Conservation (phyloP, 2,113 vertebrate species). For the Strix uralensis region DNA sequence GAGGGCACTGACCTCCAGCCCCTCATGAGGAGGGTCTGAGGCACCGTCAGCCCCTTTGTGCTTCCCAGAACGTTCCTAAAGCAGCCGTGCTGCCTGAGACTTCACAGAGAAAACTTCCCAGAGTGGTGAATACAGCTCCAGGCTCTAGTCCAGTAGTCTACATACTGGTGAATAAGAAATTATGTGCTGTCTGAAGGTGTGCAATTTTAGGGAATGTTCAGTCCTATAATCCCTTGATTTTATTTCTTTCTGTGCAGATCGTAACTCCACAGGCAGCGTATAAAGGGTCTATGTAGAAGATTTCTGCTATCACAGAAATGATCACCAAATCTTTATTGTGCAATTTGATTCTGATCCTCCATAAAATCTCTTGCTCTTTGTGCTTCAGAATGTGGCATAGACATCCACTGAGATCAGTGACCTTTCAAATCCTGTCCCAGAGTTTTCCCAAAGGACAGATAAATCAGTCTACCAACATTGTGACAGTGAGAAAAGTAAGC, state of each 20-base stretch:
- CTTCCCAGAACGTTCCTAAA: neutral
- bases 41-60: neutral
- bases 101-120: neutral
- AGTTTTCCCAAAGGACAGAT: neutral
- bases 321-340: neutral
- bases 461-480: neutral
- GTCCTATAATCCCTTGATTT: neutral
- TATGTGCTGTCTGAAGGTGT: neutral
- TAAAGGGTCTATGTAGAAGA: neutral
- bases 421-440: neutral
- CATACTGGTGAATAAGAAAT: neutral
- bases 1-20: neutral
- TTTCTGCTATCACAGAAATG: neutral
- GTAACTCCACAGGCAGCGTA: neutral
- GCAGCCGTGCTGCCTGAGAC: rapidly evolving
- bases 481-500: neutral
- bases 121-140: neutral
- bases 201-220: neutral
- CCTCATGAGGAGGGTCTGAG: neutral
- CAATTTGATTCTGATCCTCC: neutral
- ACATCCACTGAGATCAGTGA: neutral
- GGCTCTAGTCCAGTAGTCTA: neutral
- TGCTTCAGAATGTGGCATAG: neutral
- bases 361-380: neutral
- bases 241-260: neutral